phyloP scores from a whole-genome alignment of 2,888 invertebrate genomes.

The Harpalus rubripes region DNA sequence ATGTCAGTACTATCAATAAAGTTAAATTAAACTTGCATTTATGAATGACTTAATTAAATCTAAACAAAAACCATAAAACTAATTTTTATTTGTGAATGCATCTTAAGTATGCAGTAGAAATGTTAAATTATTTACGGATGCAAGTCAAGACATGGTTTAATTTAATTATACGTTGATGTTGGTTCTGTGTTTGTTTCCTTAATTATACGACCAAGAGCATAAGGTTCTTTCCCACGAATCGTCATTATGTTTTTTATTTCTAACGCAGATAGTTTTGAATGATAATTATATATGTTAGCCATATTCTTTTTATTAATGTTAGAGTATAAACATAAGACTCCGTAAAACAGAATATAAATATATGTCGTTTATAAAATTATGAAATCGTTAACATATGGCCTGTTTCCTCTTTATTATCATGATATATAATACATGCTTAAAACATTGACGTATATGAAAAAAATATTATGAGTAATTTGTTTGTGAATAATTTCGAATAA shows the following conservation, averaged over 20 bases:
- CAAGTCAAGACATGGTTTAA: background rate
- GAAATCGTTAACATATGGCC: background rate
- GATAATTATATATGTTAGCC: conserved; percentile 9
- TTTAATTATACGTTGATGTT: background rate
- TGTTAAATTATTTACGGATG: conserved; percentile 28
- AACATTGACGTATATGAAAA: background rate
- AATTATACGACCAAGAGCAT: conserved; percentile 8
- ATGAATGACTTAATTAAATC: no score
- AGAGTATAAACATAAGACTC: background rate
- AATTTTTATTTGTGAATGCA: no score
- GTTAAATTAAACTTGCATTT: no score
- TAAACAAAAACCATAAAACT: no score
- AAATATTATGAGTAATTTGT: background rate
- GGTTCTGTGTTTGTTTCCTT: conserved; percentile 19
- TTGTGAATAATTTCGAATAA: background rate
- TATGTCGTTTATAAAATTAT: background rate
- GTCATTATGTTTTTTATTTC: background rate
- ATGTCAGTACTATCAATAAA: no score
- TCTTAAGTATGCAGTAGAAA: background rate
- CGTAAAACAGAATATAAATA: background rate
- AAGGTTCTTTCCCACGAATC: conserved; percentile 26
- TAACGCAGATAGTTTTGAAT: background rate
- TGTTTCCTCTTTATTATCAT: background rate
- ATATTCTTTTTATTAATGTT: background rate
- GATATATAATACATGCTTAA: background rate